Evolutionary conservation across 1,140 invertebrate species (phyloP).

Genomic region (Adoxophyes honmai): DNA sequence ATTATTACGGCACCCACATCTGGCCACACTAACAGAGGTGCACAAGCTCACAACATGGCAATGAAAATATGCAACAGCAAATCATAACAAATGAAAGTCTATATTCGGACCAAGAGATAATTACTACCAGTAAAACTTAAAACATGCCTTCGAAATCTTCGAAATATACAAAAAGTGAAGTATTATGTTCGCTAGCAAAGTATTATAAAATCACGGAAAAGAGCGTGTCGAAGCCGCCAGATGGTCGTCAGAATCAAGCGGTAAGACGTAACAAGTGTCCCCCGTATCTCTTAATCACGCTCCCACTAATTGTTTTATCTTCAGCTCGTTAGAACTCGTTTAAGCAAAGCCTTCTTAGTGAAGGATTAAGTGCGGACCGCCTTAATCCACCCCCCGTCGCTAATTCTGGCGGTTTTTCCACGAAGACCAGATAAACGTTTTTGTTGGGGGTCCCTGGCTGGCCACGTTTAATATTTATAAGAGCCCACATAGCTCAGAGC

Average conservation of each 20-base stretch:
- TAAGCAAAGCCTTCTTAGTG: constrained; percentile 77
- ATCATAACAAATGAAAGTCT: no score
- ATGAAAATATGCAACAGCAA: no score
- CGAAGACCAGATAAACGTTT: constrained; percentile 72
- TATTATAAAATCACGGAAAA: constrained; percentile 29
- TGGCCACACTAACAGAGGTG: no score
- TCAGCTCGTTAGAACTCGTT: constrained; percentile 76
- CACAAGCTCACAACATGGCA: no score
- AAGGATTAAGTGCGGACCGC: constrained; percentile 74
- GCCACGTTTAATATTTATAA: constrained; percentile 71
- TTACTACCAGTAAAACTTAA: no score
- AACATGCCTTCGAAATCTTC: no score
- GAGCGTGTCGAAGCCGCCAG: constrained; percentile 36
- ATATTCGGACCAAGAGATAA: no score
- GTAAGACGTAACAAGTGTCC: constrained; percentile 74
- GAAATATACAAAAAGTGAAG: no score
- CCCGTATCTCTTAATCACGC: constrained; percentile 74
- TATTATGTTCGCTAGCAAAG: not conserved
- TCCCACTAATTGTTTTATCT: constrained; percentile 75
- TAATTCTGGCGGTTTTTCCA: constrained; percentile 74
- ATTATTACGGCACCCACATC: no score
- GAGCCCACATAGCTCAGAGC: constrained; percentile 52
- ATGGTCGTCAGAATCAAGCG: constrained; percentile 33
- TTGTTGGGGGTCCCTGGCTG: constrained; percentile 53
- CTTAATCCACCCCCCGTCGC: constrained; percentile 71